Evolutionary conservation across 2,113 vertebrate genomes (phyloP).

Genomic region (Melanerpes formicivorus): DNA sequence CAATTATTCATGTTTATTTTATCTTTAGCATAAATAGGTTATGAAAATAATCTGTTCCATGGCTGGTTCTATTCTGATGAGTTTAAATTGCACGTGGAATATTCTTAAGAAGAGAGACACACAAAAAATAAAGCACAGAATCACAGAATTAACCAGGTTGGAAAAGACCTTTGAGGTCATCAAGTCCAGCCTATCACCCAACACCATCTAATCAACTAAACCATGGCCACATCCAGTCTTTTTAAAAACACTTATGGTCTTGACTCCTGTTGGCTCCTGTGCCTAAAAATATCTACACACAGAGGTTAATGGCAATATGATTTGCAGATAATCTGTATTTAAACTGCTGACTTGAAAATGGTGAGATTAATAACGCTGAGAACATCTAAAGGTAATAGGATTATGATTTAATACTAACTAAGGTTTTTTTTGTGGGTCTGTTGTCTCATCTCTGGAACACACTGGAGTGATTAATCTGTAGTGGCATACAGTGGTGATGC

Average conservation of each 20-base stretch:
- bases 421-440: constrained; percentile 31
- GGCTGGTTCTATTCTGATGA: background rate
- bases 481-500: constrained; percentile 54
- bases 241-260: too few relatives aligned
- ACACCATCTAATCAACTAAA: too few relatives aligned
- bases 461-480: constrained; percentile 35
- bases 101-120: background rate
- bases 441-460: background rate
- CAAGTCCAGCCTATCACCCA: too few relatives aligned
- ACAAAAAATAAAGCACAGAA: background rate
- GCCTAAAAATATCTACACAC: background rate
- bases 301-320: background rate
- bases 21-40: background rate
- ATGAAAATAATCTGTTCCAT: background rate
- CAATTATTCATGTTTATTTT: background rate
- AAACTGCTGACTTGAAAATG: constrained; percentile 27
- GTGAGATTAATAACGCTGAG: constrained; percentile 42
- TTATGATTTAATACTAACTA: constrained; percentile 47
- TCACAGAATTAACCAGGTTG: too few relatives aligned
- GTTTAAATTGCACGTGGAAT: background rate
- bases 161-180: too few relatives aligned
- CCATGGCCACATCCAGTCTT: too few relatives aligned
- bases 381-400: constrained; percentile 33
- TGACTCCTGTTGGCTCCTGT: background rate
- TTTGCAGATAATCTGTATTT: constrained; percentile 37